These are phyloP conservation scores for Clupea harengus DNA, from an alignment of 2,113 vertebrate genomes.

Conservation along the genomic window DNA sequence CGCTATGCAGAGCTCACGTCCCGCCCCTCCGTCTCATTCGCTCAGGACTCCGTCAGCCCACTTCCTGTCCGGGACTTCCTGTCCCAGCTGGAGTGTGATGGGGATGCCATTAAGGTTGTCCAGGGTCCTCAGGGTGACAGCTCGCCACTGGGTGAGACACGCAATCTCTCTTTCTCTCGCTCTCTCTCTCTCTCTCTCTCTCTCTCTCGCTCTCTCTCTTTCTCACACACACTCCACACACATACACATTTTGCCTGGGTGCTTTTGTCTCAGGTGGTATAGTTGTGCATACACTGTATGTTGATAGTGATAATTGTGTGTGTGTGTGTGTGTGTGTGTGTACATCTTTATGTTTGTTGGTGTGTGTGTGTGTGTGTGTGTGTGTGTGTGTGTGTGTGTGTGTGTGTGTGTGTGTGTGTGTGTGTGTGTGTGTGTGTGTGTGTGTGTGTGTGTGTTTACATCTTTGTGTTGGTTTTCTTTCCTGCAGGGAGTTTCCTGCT, in stretches of 20 bases:
- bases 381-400: conserved; percentile 14
- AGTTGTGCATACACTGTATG: background rate
- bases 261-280: background rate
- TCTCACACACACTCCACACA: background rate
- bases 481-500: conserved; percentile 88
- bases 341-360: too few relatives aligned
- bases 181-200: background rate
- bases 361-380: conserved; percentile 4
- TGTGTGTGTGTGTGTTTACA: background rate
- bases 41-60: conserved; percentile 65
- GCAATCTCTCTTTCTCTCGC: background rate
- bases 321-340: conserved; percentile 15
- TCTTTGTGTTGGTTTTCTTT: conserved; percentile 30
- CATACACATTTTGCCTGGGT: background rate
- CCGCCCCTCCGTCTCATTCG: conserved; percentile 73
- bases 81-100: conserved; percentile 83
- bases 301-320: background rate
- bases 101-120: conserved; percentile 71
- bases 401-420: background rate
- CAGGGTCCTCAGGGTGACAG: conserved; percentile 60
- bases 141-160: conserved; percentile 66
- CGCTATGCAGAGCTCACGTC: conserved; percentile 78
- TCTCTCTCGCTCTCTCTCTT: background rate
- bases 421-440: conserved; percentile 4
- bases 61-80: conserved; percentile 82